Evolutionary conservation across 2,888 invertebrate species (phyloP), one percentile per base, ranked within the genome.

Genomic region (Nemotelus nigrinus): DNA sequence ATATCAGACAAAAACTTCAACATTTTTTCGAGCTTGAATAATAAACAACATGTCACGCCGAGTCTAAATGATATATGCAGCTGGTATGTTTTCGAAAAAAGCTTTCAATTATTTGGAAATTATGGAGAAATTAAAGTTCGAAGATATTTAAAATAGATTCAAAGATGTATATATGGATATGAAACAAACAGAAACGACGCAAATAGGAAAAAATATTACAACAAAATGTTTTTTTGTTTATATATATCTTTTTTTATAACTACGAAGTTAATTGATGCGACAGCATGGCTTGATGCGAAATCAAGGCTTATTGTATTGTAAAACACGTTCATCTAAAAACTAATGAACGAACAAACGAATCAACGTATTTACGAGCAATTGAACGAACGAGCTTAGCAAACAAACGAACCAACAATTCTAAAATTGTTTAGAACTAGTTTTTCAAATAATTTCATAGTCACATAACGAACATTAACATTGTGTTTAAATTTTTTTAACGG

Each of bases 141-240:
- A 25, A 25, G 25, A 25, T 25, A 25, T 25, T 25, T 0, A 57
- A 10, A 7, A 57, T 7, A 25, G 10, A 57, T 57, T 57, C 57
- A 25, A 57, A 57, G 25, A 57, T 25, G 3, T 3, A 25, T 57
- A 57, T 57, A 60, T 60, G 25, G 72, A 74, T 47, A 72, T 65
- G 76, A 76, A 76, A 76, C 76, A 76, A 76, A 64, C 64, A 76
- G 65, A 76, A 76, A 65, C 53, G 65, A 65, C 65, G 58, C 47
- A 65, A 48, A 65, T 43, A 65, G 44, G 65, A 64, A 76, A 39
- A n/a, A 53, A 68, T 39, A 68, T 47, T 53, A 57, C 25, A 25
- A 25, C 25, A 25, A 25, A 44, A 67, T 67, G 44, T 10, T 67
- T 8, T 67, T 45, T 39, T 58, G 1, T 57, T 71, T 68, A 50